Percentiles rank a stretch among this genome's conserved stretches.
Evolutionary conservation across 2,113 vertebrate genomes (phyloP).

Genomic region (Amblyopsis rosae): DNA sequence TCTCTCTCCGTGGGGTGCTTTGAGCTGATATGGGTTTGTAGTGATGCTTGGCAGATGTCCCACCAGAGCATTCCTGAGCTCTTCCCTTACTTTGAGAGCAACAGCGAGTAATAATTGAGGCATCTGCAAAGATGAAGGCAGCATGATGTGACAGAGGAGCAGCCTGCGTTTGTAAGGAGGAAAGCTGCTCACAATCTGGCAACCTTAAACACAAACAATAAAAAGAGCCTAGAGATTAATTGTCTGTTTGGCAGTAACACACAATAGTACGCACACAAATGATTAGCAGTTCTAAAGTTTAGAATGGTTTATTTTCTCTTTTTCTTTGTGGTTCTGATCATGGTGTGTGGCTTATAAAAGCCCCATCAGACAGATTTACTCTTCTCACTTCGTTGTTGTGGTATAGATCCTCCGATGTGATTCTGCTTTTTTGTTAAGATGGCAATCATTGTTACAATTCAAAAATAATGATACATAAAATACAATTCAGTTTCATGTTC

Average conservation of each 20-base stretch:
- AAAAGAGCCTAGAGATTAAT: constrained; percentile 63
- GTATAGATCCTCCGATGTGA: constrained; percentile 36
- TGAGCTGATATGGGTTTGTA: constrained; percentile 37
- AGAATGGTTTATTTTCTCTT: constrained; percentile 32
- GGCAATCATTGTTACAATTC: too few relatives aligned
- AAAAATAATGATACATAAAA: too few relatives aligned
- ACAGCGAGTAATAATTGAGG: constrained; percentile 63
- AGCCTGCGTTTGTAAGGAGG: constrained; percentile 49
- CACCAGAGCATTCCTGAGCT: constrained; percentile 57
- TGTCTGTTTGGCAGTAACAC: constrained; percentile 31
- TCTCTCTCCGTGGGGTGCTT: constrained; percentile 24
- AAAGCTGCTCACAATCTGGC: constrained; percentile 58
- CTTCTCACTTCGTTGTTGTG: constrained; percentile 41
- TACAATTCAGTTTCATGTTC: too few relatives aligned
- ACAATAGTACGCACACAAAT: constrained; percentile 25
- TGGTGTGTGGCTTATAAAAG: constrained; percentile 43
- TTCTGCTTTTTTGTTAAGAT: too few relatives aligned
- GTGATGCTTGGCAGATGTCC: constrained; percentile 66
- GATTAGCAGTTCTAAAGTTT: constrained; percentile 59
- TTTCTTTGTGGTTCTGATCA: constrained; percentile 43
- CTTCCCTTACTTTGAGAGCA: constrained; percentile 56
- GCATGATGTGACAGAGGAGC: constrained; percentile 44
- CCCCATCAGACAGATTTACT: constrained; percentile 34
- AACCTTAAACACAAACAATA: constrained; percentile 63
- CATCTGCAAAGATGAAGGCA: constrained; percentile 57